A percentile compares a stretch with the other conserved stretches of the same genome.
These are phyloP conservation scores for Lepidurus packardi DNA, from an alignment of 1,140 invertebrate species.

Conservation along the genomic window DNA sequence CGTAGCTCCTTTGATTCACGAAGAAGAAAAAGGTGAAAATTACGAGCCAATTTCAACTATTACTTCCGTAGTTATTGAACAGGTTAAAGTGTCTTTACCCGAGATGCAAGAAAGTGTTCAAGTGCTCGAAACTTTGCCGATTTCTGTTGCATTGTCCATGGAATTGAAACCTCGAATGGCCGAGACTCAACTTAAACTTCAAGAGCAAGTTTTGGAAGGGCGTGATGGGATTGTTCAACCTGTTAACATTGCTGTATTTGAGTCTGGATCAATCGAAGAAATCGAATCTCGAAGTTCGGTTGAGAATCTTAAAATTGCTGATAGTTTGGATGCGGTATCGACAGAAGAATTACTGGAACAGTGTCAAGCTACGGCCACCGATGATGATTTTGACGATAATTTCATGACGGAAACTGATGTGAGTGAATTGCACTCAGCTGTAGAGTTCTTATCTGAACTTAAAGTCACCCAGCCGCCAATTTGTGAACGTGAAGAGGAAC, in stretches of 20 bases:
- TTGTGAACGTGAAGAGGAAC: slow-evolving; percentile 24
- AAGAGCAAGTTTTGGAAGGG: too few relatives aligned
- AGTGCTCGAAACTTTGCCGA: too few relatives aligned
- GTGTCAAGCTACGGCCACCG: neutral
- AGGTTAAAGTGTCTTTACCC: neutral
- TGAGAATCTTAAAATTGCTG: neutral
- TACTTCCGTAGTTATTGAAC: neutral
- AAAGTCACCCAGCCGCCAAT: slow-evolving; percentile 33
- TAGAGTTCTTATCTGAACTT: slow-evolving; percentile 26
- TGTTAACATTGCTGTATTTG: too few relatives aligned
- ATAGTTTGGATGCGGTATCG: neutral
- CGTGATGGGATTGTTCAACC: too few relatives aligned
- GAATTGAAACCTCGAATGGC: too few relatives aligned
- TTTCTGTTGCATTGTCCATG: too few relatives aligned
- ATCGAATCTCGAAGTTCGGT: too few relatives aligned
- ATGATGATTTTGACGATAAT: neutral
- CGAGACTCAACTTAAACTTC: too few relatives aligned
- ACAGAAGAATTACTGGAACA: neutral
- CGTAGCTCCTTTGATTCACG: neutral
- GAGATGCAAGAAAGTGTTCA: too few relatives aligned
- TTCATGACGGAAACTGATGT: slow-evolving; percentile 36
- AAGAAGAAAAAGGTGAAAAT: neutral
- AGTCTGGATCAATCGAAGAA: too few relatives aligned
- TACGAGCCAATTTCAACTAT: neutral
- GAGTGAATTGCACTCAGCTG: slow-evolving; percentile 36